Evolutionary conservation across 1,140 invertebrate genomes (phyloP).

Genomic region (Campoletis sonorensis): DNA sequence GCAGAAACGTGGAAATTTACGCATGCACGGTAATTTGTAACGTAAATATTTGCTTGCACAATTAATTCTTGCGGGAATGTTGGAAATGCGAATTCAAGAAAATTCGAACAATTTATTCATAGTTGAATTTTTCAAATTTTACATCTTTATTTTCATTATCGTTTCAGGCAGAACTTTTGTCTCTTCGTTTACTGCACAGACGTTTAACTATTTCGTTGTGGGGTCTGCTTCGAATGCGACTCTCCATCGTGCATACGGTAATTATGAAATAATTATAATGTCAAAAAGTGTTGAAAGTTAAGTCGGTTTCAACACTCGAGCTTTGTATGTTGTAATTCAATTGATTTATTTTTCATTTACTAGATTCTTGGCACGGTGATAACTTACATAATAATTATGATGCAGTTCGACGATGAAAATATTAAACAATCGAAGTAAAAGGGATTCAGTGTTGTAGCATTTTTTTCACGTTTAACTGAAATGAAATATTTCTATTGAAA

Average conservation of each 20-base stretch:
- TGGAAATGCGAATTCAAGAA: too few relatives aligned
- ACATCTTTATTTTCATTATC: not conserved
- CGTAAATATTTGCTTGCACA: not conserved
- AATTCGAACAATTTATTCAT: not conserved
- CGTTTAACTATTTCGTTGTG: conserved; percentile 9
- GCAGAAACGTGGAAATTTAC: not conserved
- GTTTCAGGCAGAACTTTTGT: conserved; percentile 16
- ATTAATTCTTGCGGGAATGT: not conserved
- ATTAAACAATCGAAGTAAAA: not conserved
- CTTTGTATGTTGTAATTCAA: not conserved
- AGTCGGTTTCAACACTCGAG: not conserved
- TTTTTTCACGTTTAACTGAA: too few relatives aligned
- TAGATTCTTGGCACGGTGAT: not conserved
- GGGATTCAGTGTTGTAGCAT: not conserved
- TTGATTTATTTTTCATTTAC: not conserved
- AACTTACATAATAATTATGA: conserved; percentile 13
- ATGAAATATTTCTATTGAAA: too few relatives aligned
- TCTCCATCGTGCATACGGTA: conserved; percentile 8
- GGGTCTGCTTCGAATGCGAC: not conserved
- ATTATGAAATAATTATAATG: not conserved
- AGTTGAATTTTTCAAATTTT: not conserved
- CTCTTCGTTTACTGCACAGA: conserved; percentile 30
- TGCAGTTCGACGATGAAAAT: conserved; percentile 8
- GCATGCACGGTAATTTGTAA: not conserved
- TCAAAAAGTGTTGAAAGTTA: not conserved